Evolutionary conservation across 2,797 vertebrate genomes (phyloP).

Genomic region (Lacerta viridis): DNA sequence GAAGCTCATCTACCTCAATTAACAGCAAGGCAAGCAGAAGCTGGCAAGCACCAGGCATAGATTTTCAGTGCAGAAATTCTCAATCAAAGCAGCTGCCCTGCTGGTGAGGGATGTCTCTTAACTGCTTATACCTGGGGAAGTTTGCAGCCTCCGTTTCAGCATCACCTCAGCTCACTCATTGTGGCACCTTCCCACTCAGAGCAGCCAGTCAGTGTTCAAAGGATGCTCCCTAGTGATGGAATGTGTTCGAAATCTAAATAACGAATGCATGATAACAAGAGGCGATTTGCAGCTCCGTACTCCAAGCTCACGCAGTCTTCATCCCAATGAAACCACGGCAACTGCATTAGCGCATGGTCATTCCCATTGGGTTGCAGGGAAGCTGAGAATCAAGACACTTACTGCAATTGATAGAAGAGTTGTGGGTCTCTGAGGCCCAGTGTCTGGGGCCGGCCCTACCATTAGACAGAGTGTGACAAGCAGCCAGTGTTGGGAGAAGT

Average conservation of each 20-base stretch:
- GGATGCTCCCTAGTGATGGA: background rate
- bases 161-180: background rate
- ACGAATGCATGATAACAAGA: background rate
- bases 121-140: constrained; percentile 25
- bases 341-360: background rate
- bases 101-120: constrained; percentile 24
- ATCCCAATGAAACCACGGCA: background rate
- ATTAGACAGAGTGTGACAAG: too few species aligned
- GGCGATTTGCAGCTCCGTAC: too few species aligned
- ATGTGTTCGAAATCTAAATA: background rate
- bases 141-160: constrained; percentile 12
- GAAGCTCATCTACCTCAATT: constrained; percentile 34
- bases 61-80: background rate
- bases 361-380: too few species aligned
- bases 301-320: too few species aligned
- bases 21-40: constrained; percentile 12
- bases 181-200: background rate
- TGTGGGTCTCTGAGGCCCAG: too few species aligned
- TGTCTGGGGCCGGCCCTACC: too few species aligned
- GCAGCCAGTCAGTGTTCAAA: background rate
- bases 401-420: too few species aligned
- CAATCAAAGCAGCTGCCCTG: constrained; percentile 25
- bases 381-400: background rate
- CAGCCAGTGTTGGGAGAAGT: too few species aligned
- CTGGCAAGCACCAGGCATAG: constrained; percentile 2